Base-by-base conservation (phyloP, 1,140 invertebrate species). In the Cyclargus thomasi region DNA sequence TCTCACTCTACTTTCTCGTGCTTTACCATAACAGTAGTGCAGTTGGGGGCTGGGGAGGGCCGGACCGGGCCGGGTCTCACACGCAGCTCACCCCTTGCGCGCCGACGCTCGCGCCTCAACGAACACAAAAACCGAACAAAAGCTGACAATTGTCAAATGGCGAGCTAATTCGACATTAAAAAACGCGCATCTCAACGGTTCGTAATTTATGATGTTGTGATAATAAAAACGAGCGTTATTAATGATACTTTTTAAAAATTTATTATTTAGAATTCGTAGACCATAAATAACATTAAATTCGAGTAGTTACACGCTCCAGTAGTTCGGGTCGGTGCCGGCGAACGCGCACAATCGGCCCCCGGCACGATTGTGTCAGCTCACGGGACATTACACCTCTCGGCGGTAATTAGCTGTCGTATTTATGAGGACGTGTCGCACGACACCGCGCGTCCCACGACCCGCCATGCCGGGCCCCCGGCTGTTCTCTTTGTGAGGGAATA, bases 111-210 rank as follows among this genome's bases (percentile, higher is more conserved):
- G 76, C 84, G 84, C 84, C 74, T 78, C 80, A 85, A 79, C 79
- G 81, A 76, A 81, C 74, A 74, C 74, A 77, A 84, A 78, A 81
- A 83, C 77, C 70, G 67, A 82, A 84, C 72, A 69, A 72, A 65
- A 69, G 71, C 73, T 75, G 75, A 79, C 82, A 78, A 77, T 81
- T 68, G 76, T 70, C 73, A 81, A 81, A 84, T 83, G 83, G 80
- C 81, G 70, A 75, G 69, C 81, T 88, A 86, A 88, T 88, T 86
- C 85, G 85, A 86, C 83, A 86, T 86, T 85, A 77, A 86, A 87
- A 84, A 84, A 85, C 76, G 82, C 82, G 83, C 78, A 85, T 80
- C 84, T 82, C 82, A 85, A 88, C 85, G 85, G 81, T 82, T 77
- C 65, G 80, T 87, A 82, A 87, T 88, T 86, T 88, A 88, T 88